Evolutionary conservation across 1,140 invertebrate genomes (phyloP), one percentile per base, ranked within the genome.

Genomic region (Paralvinella palmiformis): DNA sequence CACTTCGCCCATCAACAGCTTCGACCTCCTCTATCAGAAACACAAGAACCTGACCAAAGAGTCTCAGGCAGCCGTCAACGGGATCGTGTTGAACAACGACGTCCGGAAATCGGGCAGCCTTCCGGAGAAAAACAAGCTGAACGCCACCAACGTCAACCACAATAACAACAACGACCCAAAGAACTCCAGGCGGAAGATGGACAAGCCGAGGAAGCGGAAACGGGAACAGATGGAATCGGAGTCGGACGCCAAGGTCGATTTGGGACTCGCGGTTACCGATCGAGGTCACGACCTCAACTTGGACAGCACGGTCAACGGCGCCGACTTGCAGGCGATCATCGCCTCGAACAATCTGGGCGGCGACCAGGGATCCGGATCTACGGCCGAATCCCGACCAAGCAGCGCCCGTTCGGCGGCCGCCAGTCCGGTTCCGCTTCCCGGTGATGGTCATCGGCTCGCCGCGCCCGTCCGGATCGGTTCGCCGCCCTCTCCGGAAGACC

Each of bases 131-230:
- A 13, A 13, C 37, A 41, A 13, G 37, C 10, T 41, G 37, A 13
- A 13, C 37, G 37, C 10, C 37, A 13, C 37, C 10, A n/a, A 41
- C 37, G 37, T n/a, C n/a, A n/a, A n/a, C n/a, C n/a, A n/a, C n/a
- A n/a, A 41, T 41, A n/a, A 41, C 10, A 66, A 66, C 45, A 20
- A 33, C 17, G 73, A 75, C 53, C 58, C 45, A 22, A 76, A 76
- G 69, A 74, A 72, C 63, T 77, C 75, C 15, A 61, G 78, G 17
- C 64, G 78, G 24, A 79, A 79, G 69, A 73, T 74, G 66, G 78
- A 78, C 10, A 70, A 71, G 37, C 78, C 78, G 1, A 64, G 72
- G 22, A 78, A 77, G 61, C 62, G 78, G 20, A 73, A 72, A 36
- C 7, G 10, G 10, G 50, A 53, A 20, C 27, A 7, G 13, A 22